These are phyloP conservation scores for Coenonympha glycerion DNA, from an alignment of 2,888 invertebrate species.

Conservation along the genomic window DNA sequence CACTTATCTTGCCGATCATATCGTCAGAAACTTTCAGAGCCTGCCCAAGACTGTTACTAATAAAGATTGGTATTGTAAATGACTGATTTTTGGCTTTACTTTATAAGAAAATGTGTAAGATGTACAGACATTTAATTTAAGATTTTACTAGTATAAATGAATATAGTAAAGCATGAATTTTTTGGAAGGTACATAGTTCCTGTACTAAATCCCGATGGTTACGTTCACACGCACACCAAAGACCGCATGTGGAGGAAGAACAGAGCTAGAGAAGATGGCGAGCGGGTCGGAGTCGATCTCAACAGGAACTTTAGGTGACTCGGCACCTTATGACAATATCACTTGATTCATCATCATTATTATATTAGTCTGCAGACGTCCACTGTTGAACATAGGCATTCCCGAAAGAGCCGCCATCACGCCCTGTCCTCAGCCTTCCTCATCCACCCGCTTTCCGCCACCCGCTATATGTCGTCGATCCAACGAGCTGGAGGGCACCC, in stretches of 20 bases:
- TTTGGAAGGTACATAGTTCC: slow-evolving; percentile 80
- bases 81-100: too few relatives aligned
- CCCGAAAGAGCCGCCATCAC: too few relatives aligned
- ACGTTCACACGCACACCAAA: slow-evolving; percentile 87
- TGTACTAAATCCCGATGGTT: slow-evolving; percentile 91
- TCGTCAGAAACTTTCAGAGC: slow-evolving; percentile 81
- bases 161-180: neutral
- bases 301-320: slow-evolving; percentile 88
- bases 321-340: neutral
- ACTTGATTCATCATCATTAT: too few relatives aligned
- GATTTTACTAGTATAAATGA: too few relatives aligned
- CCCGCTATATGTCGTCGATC: too few relatives aligned
- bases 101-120: too few relatives aligned
- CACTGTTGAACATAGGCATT: too few relatives aligned
- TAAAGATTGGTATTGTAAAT: slow-evolving; percentile 87
- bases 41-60: slow-evolving; percentile 81
- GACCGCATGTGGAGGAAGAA: slow-evolving; percentile 92
- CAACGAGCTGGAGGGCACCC: too few relatives aligned
- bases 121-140: too few relatives aligned
- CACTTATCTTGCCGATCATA: slow-evolving; percentile 83
- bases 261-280: slow-evolving; percentile 74
- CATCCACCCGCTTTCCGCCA: too few relatives aligned
- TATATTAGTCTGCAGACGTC: too few relatives aligned
- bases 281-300: slow-evolving; percentile 85
- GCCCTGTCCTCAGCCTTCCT: too few relatives aligned